A percentile compares a stretch with the other conserved stretches of the same genome.
phyloP scores from a whole-genome alignment of 1,140 invertebrate species.

The Globodera ellingtonae region DNA sequence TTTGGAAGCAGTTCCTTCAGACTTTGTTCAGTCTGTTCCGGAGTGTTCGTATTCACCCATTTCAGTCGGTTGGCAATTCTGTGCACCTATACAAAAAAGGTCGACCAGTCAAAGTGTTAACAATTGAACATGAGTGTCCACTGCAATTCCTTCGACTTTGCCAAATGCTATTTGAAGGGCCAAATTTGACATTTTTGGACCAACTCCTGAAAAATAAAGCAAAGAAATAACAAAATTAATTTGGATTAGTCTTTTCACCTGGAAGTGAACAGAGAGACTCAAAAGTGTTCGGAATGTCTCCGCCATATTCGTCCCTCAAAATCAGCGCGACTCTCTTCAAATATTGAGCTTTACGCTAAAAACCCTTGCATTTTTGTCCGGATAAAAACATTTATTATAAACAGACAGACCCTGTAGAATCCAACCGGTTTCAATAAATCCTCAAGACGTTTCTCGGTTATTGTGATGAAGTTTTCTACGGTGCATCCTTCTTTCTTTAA shows the following conservation, averaged over 20 bases:
- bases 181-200: slow-evolving; percentile 53
- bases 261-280: slow-evolving; percentile 26
- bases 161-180: slow-evolving; percentile 46
- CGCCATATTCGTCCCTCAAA: slow-evolving; percentile 36
- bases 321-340: slow-evolving; percentile 37
- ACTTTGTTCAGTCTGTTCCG: slow-evolving; percentile 41
- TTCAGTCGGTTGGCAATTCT: slow-evolving; percentile 42
- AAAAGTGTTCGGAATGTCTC: slow-evolving; percentile 47
- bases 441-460: slow-evolving; percentile 26
- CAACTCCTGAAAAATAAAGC: slow-evolving; percentile 40
- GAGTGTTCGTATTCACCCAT: slow-evolving; percentile 50
- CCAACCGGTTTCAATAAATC: slow-evolving; percentile 41
- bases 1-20: slow-evolving; percentile 41
- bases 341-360: slow-evolving; percentile 48
- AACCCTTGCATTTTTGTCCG: slow-evolving; percentile 17
- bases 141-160: slow-evolving; percentile 42
- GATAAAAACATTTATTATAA: not conserved
- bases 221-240: no score
- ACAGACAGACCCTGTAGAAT: slow-evolving; percentile 43
- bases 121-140: slow-evolving; percentile 49
- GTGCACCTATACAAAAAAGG: slow-evolving; percentile 29
- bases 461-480: slow-evolving; percentile 35
- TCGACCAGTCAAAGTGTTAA: not conserved
- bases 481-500: slow-evolving; percentile 39
- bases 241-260: not conserved